phyloP scores from a whole-genome alignment of 1,140 invertebrate species.

The Ooceraea biroi region DNA sequence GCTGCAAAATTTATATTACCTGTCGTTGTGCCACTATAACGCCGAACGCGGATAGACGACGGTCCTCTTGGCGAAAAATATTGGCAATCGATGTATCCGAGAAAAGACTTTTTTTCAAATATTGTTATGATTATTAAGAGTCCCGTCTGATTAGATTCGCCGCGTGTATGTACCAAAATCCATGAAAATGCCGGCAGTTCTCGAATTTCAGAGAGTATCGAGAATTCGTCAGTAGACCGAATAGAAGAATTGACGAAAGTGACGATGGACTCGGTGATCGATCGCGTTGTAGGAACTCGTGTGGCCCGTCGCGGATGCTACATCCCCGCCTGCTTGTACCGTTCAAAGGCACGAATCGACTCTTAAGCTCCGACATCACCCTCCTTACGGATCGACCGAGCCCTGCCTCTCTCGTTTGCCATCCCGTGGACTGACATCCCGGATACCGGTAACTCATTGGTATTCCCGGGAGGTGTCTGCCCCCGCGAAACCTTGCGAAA shows the following conservation, averaged over 20 bases:
- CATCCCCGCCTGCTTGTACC: constrained; percentile 45
- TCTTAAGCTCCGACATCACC: constrained; percentile 66
- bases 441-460: constrained; percentile 81
- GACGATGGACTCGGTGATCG: constrained; percentile 52
- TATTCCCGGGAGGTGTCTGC: constrained; percentile 78
- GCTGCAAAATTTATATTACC: constrained; percentile 27
- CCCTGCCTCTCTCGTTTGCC: constrained; percentile 50
- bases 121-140: neutral
- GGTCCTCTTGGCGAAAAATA: neutral
- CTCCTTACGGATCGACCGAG: constrained; percentile 64
- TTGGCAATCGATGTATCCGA: neutral
- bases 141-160: too few species aligned
- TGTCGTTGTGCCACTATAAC: neutral
- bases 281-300: constrained; percentile 33
- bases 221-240: constrained; percentile 15
- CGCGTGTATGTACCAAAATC: too few species aligned
- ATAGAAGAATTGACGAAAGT: constrained; percentile 17
- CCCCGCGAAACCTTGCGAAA: constrained; percentile 84
- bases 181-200: too few species aligned
- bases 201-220: too few species aligned
- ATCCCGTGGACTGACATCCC: constrained; percentile 61
- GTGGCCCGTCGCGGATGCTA: constrained; percentile 38
- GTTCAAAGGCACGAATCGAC: constrained; percentile 55
- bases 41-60: neutral
- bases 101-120: neutral